Conservation (phyloP, 1,140 invertebrate genomes). For the Tetraneura akinire region DNA sequence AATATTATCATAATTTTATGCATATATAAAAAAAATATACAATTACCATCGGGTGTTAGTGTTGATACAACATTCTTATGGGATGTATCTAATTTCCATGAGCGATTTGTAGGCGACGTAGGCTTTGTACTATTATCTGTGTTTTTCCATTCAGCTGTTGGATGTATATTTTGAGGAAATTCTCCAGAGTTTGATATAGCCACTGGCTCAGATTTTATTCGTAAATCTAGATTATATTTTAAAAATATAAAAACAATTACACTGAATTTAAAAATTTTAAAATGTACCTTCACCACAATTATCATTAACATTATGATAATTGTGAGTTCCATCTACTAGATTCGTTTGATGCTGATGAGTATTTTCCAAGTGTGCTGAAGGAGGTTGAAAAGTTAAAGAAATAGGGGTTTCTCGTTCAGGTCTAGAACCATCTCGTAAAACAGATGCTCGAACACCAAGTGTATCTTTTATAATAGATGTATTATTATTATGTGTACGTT, state of each 20-base stretch:
- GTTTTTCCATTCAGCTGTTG: constrained; percentile 58
- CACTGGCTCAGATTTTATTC: constrained; percentile 66
- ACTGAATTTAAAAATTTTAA: neutral
- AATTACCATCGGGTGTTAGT: constrained; percentile 66
- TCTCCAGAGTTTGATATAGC: constrained; percentile 59
- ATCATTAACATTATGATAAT: constrained; percentile 34
- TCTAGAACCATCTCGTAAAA: constrained; percentile 66
- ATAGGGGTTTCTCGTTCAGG: constrained; percentile 54
- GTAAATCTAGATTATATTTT: constrained; percentile 61
- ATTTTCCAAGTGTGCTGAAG: constrained; percentile 47
- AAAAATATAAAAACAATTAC: neutral
- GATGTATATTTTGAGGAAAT: constrained; percentile 57
- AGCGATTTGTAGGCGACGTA: constrained; percentile 44
- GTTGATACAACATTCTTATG: constrained; percentile 64
- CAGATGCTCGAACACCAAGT: constrained; percentile 63
- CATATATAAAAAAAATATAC: neutral
- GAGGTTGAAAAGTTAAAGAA: constrained; percentile 45
- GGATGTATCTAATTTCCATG: constrained; percentile 53
- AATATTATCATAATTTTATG: neutral
- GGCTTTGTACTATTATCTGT: constrained; percentile 55
- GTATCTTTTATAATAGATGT: constrained; percentile 40
- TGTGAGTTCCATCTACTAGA: constrained; percentile 24
- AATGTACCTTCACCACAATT: constrained; percentile 44
- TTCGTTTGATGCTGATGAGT: constrained; percentile 37
- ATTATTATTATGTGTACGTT: constrained; percentile 59